phyloP scores from a whole-genome alignment of 2,113 vertebrate genomes.

The Centrocercus urophasianus region DNA sequence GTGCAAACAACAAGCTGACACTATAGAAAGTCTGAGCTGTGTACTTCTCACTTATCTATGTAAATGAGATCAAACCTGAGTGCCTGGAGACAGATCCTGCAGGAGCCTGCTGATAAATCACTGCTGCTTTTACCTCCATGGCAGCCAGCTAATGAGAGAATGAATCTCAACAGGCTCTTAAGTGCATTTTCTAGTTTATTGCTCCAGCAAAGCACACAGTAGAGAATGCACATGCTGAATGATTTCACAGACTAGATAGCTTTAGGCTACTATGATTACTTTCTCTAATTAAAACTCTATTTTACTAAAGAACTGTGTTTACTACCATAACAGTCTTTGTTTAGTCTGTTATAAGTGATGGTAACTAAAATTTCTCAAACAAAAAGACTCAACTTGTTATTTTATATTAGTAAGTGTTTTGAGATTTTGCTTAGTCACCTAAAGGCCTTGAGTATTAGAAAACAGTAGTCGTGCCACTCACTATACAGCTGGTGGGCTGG shows the following conservation, averaged over 20 bases:
- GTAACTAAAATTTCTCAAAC: neutral
- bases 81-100: neutral
- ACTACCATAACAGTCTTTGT: neutral
- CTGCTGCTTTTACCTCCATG: slow-evolving; percentile 24
- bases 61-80: neutral
- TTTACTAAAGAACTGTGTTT: slow-evolving; percentile 42
- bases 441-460: neutral
- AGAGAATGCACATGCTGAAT: slow-evolving; percentile 2
- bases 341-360: neutral
- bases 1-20: neutral
- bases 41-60: neutral
- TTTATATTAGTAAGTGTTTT: neutral
- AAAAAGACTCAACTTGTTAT: neutral
- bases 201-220: neutral
- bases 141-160: slow-evolving; percentile 23
- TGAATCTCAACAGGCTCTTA: slow-evolving; percentile 12
- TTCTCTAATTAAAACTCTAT: slow-evolving; percentile 52
- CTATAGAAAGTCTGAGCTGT: neutral
- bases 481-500: neutral
- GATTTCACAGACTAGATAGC: neutral
- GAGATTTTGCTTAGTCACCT: neutral
- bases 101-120: slow-evolving; percentile 13
- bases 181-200: slow-evolving; percentile 28
- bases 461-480: neutral
- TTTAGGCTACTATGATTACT: slow-evolving; percentile 33